phyloP scores from a whole-genome alignment of 2,797 vertebrate species.

The Hapalemur alaotrensis region DNA sequence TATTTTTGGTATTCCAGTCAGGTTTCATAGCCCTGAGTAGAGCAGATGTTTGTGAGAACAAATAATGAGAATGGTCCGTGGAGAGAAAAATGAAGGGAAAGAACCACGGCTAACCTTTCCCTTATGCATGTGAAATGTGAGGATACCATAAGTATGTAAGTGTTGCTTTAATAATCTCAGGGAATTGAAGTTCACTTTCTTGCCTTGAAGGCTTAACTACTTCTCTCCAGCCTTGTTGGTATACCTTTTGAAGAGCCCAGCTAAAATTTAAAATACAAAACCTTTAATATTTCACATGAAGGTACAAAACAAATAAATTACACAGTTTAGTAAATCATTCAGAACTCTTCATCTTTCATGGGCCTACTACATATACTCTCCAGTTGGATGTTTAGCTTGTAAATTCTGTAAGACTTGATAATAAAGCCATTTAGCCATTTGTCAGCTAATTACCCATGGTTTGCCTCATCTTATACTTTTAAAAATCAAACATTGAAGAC shows the following conservation, averaged over 20 bases:
- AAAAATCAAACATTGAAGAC: not conserved
- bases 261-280: constrained; percentile 36
- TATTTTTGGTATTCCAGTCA: not conserved
- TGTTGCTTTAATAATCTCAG: not conserved
- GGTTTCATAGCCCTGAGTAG: not conserved
- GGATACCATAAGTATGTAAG: not conserved
- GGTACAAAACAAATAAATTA: constrained; percentile 20
- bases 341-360: not conserved
- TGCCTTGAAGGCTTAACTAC: not conserved
- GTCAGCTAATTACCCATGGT: not conserved
- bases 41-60: constrained; percentile 47
- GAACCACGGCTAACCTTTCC: not conserved
- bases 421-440: not conserved
- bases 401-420: constrained; percentile 2
- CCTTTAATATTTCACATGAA: not conserved
- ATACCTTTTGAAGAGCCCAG: not conserved
- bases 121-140: not conserved
- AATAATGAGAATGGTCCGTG: not conserved
- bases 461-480: not conserved
- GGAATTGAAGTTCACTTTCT: not conserved
- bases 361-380: not conserved
- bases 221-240: not conserved
- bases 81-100: not conserved
- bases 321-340: not conserved
- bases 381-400: not conserved